Conservation (phyloP, 92 coral and sea anemone species). For the Pocillopora meandrina region DNA sequence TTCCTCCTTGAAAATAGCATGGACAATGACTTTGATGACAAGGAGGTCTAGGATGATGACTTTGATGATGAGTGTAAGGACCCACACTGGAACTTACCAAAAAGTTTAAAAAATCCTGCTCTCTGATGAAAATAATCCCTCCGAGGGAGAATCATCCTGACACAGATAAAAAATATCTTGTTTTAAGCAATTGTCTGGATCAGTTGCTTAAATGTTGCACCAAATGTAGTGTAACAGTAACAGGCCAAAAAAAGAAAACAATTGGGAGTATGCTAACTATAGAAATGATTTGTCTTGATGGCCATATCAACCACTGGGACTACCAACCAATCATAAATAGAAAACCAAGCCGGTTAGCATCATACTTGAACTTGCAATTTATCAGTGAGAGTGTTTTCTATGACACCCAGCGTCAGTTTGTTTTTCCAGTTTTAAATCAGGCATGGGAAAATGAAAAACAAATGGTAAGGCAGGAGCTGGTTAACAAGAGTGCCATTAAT, state of each 20-base stretch:
- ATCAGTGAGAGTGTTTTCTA: conserved; percentile 39
- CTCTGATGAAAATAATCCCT: background rate
- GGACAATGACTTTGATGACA: conserved; percentile 10
- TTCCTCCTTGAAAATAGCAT: conserved; percentile 7
- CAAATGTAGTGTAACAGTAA: background rate
- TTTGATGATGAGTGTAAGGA: conserved; percentile 24
- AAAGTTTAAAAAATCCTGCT: background rate
- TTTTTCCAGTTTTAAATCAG: conserved; percentile 19
- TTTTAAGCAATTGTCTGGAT: conserved; percentile 2
- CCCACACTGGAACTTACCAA: conserved; percentile 27
- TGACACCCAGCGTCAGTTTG: conserved; percentile 3
- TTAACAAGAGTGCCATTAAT: background rate
- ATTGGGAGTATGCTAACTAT: conserved; percentile 9
- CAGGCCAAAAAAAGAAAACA: conserved; percentile 11
- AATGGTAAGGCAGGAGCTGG: background rate
- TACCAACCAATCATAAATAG: conserved; percentile 46
- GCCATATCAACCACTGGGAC: conserved; percentile 42
- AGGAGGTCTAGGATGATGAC: conserved; percentile 13
- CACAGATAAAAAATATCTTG: conserved; percentile 6
- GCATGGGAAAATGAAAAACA: conserved; percentile 20
- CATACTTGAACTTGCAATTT: conserved; percentile 28
- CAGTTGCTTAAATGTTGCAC: conserved; percentile 23
- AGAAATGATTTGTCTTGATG: conserved; percentile 27
- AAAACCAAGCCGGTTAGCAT: conserved; percentile 39
- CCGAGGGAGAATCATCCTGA: conserved; percentile 4